These are phyloP conservation scores for Zelleria hepariella DNA, from an alignment of 2,888 invertebrate genomes.

Conservation along the genomic window DNA sequence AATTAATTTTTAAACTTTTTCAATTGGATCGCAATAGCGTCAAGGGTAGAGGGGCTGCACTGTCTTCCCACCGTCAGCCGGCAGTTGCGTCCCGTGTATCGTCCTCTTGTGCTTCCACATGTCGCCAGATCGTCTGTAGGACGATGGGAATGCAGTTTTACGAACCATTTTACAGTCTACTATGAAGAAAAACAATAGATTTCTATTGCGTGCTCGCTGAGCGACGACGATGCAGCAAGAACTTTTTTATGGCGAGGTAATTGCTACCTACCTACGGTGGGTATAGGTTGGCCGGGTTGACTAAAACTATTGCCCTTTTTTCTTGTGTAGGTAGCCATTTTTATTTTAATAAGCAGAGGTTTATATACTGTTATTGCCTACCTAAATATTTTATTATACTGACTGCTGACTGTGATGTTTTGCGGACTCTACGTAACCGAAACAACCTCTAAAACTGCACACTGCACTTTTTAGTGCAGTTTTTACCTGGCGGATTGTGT, in stretches of 20 bases:
- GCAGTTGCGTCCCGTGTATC: slow-evolving; percentile 42
- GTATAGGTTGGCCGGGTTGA: neutral
- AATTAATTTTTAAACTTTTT: too few relatives aligned
- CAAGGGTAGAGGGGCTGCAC: neutral
- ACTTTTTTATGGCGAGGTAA: neutral
- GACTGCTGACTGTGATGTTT: too few relatives aligned
- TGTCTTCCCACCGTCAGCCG: neutral
- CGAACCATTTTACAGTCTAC: slow-evolving; percentile 7
- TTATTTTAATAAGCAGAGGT: too few relatives aligned
- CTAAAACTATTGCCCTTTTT: neutral
- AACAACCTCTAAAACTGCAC: too few relatives aligned
- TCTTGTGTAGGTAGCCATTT: too few relatives aligned
- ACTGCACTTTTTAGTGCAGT: too few relatives aligned
- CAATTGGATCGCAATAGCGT: too few relatives aligned
- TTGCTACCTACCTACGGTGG: neutral
- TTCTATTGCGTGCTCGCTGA: neutral
- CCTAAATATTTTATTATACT: too few relatives aligned
- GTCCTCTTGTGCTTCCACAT: slow-evolving; percentile 68
- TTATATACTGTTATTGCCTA: too few relatives aligned
- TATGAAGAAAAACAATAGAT: neutral
- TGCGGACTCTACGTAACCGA: too few relatives aligned
- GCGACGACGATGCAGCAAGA: neutral
- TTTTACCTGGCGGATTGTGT: too few relatives aligned
- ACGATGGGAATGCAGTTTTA: neutral
- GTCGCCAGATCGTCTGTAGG: slow-evolving; percentile 54